Base-by-base conservation (phyloP, 2,113 vertebrate genomes). In the Callipepla squamata region DNA sequence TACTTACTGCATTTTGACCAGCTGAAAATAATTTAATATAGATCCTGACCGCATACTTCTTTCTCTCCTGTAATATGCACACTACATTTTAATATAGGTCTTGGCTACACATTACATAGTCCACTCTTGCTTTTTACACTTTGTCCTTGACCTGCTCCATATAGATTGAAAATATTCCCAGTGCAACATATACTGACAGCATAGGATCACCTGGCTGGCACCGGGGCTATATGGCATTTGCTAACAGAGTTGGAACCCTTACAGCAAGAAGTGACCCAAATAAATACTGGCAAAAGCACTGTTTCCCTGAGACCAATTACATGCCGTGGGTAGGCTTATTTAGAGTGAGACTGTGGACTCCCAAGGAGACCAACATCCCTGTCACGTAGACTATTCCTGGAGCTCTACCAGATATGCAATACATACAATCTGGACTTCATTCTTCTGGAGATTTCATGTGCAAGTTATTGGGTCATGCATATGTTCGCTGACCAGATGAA, bases 21-120 rank as follows among this genome's bases (percentile, higher is more conserved):
- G 12, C 9, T 80, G 22, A 42, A 48, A 80, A 22, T 11, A 38
- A 28, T n/a, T 63, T 36, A 7, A 22, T 72, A 2, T 10, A 63
- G 11, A 13, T 74, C 7, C 20, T 65, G 40, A 7, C 18, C 59
- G 19, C 0, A 0, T 3, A 2, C 68, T 57, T 2, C 2, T 6
- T 80, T 74, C 47, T 66, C 21, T 19, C 53, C 32, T 57, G 13
- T 34, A 10, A 44, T 42, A 23, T 13, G 19, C 0, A 0, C 57
- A n/a, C 5, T 59, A 16, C 1, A 0, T 90, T 88, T 80, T 70
- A 44, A 3, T 22, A 4, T 50, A 28, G 18, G 20, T 68, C 21
- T 47, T 74, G 34, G 32, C 63, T 88, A 48, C 2, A 0, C 28
- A 28, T 74, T 73, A 42, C 15, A 3, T 2, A 8, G 6, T 17